Conservation (phyloP, 2,113 vertebrate genomes). For the Zosterops borbonicus region DNA sequence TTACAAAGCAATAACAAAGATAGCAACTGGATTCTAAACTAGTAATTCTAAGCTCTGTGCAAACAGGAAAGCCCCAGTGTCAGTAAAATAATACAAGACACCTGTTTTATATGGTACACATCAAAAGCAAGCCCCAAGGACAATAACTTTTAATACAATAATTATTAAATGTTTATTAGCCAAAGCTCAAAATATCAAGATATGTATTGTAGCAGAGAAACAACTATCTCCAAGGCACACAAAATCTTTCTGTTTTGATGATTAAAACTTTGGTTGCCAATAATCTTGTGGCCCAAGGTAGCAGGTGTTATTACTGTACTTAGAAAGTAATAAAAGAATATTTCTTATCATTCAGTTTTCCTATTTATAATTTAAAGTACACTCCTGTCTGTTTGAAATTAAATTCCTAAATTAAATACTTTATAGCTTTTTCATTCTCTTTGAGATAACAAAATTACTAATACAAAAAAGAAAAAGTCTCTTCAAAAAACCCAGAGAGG, state of each 20-base stretch:
- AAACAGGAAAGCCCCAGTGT: constrained; percentile 60
- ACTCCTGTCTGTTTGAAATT: constrained; percentile 57
- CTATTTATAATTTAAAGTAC: constrained; percentile 54
- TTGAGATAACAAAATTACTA: constrained; percentile 27
- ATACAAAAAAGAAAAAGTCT: not conserved
- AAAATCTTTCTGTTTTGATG: constrained; percentile 59
- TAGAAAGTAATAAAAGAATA: constrained; percentile 58
- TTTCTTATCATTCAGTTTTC: constrained; percentile 56
- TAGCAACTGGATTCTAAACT: constrained; percentile 64
- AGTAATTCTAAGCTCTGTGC: constrained; percentile 68
- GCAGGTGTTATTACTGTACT: constrained; percentile 43
- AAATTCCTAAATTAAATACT: constrained; percentile 57
- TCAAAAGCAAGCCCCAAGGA: constrained; percentile 64
- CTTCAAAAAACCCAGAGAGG: not conserved
- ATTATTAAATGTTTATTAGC: constrained; percentile 78
- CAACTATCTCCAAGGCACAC: constrained; percentile 54
- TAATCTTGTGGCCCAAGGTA: constrained; percentile 60
- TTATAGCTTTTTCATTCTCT: constrained; percentile 15
- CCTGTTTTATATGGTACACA: constrained; percentile 66
- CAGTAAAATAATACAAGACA: constrained; percentile 59
- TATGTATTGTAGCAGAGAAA: constrained; percentile 53
- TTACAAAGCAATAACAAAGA: constrained; percentile 67
- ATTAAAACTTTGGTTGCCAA: constrained; percentile 70
- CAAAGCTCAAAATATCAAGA: constrained; percentile 67
- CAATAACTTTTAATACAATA: constrained; percentile 70